Percentiles rank a stretch among this genome's conserved stretches.
These are phyloP conservation scores for Enteromius treurensis DNA, from an alignment of 2,797 vertebrate genomes.

Conservation along the genomic window DNA sequence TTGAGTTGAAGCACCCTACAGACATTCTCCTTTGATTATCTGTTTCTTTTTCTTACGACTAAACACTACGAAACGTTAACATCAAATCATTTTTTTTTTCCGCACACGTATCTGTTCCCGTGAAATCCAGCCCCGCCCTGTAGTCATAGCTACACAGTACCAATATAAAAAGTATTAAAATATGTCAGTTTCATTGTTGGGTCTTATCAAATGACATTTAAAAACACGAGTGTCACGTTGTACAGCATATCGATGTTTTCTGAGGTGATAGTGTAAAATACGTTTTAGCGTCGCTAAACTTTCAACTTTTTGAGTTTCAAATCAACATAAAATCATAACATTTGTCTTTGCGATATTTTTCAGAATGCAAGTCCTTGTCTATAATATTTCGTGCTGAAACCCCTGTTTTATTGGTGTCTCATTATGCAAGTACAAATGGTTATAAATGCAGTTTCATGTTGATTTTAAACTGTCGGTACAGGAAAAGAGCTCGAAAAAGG, in stretches of 20 bases:
- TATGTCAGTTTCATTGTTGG: slow-evolving; percentile 58
- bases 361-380: background rate
- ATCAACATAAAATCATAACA: background rate
- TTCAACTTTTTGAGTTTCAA: background rate
- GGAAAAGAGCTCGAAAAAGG: background rate
- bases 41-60: slow-evolving; percentile 51
- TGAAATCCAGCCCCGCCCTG: slow-evolving; percentile 61
- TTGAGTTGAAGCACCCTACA: slow-evolving; percentile 51
- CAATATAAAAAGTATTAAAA: slow-evolving; percentile 70
- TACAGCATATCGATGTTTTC: slow-evolving; percentile 48
- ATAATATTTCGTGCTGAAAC: background rate
- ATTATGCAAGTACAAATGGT: background rate
- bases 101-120: background rate
- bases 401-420: background rate
- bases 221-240: slow-evolving; percentile 63
- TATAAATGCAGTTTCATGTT: background rate
- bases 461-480: background rate
- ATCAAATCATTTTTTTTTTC: slow-evolving; percentile 1
- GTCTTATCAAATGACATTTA: slow-evolving; percentile 62
- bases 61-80: slow-evolving; percentile 64
- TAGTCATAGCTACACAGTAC: slow-evolving; percentile 64
- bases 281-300: background rate
- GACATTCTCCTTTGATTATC: slow-evolving; percentile 68
- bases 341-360: background rate
- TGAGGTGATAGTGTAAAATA: slow-evolving; percentile 14